Evolutionary conservation across 2,797 vertebrate genomes (phyloP), one percentile per base, ranked within the genome.

Genomic region (Natrix natrix): DNA sequence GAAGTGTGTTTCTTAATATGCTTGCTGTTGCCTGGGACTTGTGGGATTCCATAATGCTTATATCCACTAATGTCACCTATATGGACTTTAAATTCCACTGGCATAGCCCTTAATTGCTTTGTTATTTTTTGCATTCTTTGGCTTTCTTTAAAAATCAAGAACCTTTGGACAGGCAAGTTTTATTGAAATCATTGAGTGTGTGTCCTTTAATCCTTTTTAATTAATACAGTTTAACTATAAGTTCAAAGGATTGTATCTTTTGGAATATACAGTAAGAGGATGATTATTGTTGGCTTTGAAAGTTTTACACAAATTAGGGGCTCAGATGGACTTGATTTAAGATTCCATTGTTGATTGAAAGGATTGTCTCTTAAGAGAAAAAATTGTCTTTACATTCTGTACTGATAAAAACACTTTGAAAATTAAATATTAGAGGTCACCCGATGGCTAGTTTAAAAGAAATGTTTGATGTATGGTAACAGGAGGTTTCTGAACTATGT

Each of bases 181-280:
- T 74, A 74, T 37, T 74, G 32, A 74, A 74, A 74, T 37, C 16
- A 74, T 8, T 74, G 66, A 74, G n/a, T 37, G n/a, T 74, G 16
- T 8, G 66, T 74, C 32, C 16, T 74, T 74, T 74, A 74, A 74
- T 74, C 32, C 66, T 93, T 92, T 96, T 87, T 96, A 95, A 94
- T 96, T 94, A 96, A 56, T 95, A 96, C 95, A 95, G 88, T 52
- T 96, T 94, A 94, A 95, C 93, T 94, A 91, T 88, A 32, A 86
- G 60, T 93, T 94, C 91, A 56, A 37, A 37, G 66, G 32, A 74
- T 74, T 74, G 66, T 74, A 37, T 8, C 66, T 94, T 92, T 55
- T 88, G 66, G 66, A 74, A 74, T 74, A 74, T 74, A 74, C 2
- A 17, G 32, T 74, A 74, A 74, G 32, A 37, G 16, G 16, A 17